phyloP scores from a whole-genome alignment of 2,113 vertebrate genomes.

The Oplegnathus fasciatus region DNA sequence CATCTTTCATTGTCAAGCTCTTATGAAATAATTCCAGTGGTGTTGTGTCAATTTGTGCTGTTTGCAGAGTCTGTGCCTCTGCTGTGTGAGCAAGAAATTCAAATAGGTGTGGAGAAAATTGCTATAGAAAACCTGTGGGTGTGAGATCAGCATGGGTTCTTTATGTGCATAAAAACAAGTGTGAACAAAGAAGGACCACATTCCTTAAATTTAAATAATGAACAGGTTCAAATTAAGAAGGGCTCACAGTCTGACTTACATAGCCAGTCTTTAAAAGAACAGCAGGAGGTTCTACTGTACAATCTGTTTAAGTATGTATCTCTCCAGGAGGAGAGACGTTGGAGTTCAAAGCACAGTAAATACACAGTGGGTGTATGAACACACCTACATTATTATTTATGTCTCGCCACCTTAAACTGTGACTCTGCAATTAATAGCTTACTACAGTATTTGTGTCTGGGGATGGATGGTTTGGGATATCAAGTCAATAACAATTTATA shows the following conservation, averaged over 20 bases:
- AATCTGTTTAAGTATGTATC: neutral
- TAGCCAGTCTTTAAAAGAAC: neutral
- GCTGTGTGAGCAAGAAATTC: slow-evolving; percentile 13
- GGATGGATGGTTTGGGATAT: neutral
- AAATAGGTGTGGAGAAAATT: slow-evolving; percentile 33
- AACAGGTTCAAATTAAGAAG: neutral
- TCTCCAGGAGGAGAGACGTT: neutral
- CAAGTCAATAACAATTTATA: neutral
- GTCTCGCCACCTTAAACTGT: neutral
- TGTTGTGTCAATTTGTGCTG: neutral
- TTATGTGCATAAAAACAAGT: slow-evolving; percentile 20
- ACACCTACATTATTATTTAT: slow-evolving; percentile 11
- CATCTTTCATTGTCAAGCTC: slow-evolving; percentile 19
- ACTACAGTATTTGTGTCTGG: slow-evolving; percentile 9
- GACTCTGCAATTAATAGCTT: slow-evolving; percentile 6
- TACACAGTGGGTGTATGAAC: neutral
- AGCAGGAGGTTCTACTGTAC: neutral
- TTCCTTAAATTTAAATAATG: slow-evolving; percentile 7
- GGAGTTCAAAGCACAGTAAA: slow-evolving; percentile 18
- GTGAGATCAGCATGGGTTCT: neutral
- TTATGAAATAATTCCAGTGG: slow-evolving; percentile 22
- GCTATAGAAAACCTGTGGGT: slow-evolving; percentile 5
- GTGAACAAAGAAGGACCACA: neutral
- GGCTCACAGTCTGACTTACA: neutral
- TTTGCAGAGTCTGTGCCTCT: slow-evolving; percentile 24